Conservation (phyloP, 2,113 vertebrate species). For the Noturus placidus region DNA sequence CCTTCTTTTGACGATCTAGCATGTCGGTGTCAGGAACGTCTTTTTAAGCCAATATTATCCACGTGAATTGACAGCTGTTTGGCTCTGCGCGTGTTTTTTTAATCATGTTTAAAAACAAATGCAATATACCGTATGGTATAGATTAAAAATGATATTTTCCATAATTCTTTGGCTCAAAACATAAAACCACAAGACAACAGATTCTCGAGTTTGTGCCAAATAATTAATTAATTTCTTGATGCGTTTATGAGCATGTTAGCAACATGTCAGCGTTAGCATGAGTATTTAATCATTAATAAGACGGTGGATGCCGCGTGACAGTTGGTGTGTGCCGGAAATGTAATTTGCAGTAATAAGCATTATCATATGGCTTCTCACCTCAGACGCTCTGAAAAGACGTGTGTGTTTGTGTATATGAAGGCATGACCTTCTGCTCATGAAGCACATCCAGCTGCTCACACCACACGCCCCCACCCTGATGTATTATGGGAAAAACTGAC, state of each 20-base stretch:
- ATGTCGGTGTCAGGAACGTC: neutral
- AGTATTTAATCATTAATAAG: neutral
- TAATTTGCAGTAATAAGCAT: neutral
- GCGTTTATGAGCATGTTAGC: neutral
- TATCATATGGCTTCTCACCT: neutral
- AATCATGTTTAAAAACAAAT: no score
- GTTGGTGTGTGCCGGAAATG: neutral
- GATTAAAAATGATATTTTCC: neutral
- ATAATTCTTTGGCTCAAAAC: neutral
- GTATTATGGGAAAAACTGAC: slow-evolving; percentile 46
- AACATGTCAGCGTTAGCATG: neutral
- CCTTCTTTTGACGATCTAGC: neutral
- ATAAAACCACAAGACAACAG: neutral
- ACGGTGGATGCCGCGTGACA: neutral
- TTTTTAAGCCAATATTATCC: neutral
- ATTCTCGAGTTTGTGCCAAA: neutral
- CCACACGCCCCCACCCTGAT: slow-evolving; percentile 32
- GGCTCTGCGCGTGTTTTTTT: neutral
- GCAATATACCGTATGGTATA: neutral
- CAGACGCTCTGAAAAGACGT: neutral
- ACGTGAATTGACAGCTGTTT: neutral
- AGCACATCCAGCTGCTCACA: slow-evolving; percentile 49
- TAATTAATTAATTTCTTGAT: neutral
- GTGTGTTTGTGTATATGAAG: neutral
- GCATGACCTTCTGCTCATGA: slow-evolving; percentile 7